These are phyloP conservation scores for Eudyptes chrysolophus DNA, from an alignment of 2,113 vertebrate genomes.

Conservation along the genomic window DNA sequence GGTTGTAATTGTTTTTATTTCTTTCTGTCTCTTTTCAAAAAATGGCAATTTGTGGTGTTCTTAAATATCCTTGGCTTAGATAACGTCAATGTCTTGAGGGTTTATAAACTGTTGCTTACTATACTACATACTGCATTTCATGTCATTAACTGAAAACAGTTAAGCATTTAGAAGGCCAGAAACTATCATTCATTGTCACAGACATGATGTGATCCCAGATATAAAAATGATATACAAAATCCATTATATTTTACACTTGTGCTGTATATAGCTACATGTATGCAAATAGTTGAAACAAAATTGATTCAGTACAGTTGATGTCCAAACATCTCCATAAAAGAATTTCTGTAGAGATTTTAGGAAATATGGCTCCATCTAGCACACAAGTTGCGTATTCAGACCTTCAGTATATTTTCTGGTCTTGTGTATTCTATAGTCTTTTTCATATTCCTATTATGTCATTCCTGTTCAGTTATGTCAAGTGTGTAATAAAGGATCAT, in stretches of 20 bases:
- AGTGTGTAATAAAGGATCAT: not conserved
- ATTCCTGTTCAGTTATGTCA: not conserved
- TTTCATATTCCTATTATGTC: not conserved
- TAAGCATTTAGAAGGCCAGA: not conserved
- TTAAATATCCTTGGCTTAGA: not conserved
- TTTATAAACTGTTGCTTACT: not conserved
- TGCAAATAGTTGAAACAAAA: not conserved
- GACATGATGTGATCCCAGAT: not conserved
- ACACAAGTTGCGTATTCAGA: not conserved
- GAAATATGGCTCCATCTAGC: not conserved
- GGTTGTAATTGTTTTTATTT: not conserved
- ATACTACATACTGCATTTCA: not conserved
- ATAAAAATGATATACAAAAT: not conserved
- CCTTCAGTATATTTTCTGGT: not conserved
- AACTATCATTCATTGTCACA: not conserved
- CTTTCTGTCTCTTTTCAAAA: not conserved
- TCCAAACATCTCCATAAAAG: not conserved
- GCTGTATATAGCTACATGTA: not conserved
- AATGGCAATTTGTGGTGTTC: not conserved
- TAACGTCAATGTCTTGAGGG: not conserved
- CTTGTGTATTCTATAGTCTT: not conserved
- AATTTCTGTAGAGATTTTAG: not conserved
- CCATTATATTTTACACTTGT: not conserved
- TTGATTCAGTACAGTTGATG: not conserved
- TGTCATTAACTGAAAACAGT: not conserved